Conservation (phyloP, 2,888 invertebrate genomes). For the Nysson spinosus region DNA sequence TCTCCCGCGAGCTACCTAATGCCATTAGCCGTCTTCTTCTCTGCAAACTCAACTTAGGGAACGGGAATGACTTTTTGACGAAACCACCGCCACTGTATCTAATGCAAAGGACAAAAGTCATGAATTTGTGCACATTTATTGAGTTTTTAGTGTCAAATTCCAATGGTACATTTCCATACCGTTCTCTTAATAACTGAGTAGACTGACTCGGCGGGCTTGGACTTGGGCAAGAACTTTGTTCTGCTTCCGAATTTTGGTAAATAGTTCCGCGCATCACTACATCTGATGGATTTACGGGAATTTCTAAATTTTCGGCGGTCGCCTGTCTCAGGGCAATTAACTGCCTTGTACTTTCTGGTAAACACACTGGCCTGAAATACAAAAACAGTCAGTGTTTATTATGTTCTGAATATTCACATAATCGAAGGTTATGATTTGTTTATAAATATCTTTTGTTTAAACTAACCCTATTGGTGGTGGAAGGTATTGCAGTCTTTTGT, state of each 20-base stretch:
- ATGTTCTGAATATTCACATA: not conserved
- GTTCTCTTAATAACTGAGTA: slow-evolving; percentile 71
- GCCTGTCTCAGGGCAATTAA: slow-evolving; percentile 65
- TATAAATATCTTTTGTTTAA: slow-evolving; percentile 2
- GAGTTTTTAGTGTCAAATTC: not conserved
- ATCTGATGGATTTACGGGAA: slow-evolving; percentile 72
- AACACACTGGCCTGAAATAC: slow-evolving; percentile 68
- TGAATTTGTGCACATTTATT: not conserved
- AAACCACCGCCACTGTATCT: slow-evolving; percentile 79
- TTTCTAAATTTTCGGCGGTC: slow-evolving; percentile 68
- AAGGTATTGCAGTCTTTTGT: slow-evolving; percentile 80
- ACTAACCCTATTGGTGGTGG: slow-evolving; percentile 74
- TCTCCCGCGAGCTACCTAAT: slow-evolving; percentile 75
- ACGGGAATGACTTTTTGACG: slow-evolving; percentile 81
- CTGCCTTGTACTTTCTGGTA: slow-evolving; percentile 73
- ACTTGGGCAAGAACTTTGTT: slow-evolving; percentile 69
- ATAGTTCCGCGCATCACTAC: slow-evolving; percentile 71
- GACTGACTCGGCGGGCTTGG: slow-evolving; percentile 65
- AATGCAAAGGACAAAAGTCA: slow-evolving; percentile 6
- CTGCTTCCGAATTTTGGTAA: slow-evolving; percentile 71
- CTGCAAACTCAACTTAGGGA: slow-evolving; percentile 79
- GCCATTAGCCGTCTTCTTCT: slow-evolving; percentile 79
- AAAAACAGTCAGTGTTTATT: slow-evolving; percentile 13
- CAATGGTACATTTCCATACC: slow-evolving; percentile 53
- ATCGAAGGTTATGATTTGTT: not conserved